phyloP scores from a whole-genome alignment of 2,797 vertebrate genomes.

The Chanos chanos region DNA sequence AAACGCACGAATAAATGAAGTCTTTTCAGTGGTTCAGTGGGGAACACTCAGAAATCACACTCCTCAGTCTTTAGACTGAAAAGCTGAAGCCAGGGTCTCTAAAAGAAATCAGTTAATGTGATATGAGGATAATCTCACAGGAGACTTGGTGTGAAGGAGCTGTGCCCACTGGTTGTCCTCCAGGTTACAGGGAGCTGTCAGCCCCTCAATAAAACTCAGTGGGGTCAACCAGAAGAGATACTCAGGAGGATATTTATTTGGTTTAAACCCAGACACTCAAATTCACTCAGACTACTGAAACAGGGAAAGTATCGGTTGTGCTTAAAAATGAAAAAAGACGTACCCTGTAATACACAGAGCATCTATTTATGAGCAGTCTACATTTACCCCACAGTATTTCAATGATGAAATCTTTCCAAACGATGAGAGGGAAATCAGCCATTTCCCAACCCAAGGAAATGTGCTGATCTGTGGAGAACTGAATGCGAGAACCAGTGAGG shows the following conservation, averaged over 20 bases:
- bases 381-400: no score
- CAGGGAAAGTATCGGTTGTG: no score
- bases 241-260: conserved; percentile 5
- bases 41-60: neutral
- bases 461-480: no score
- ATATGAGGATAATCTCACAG: neutral
- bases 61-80: neutral
- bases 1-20: neutral
- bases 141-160: neutral
- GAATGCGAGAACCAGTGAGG: no score
- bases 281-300: no score
- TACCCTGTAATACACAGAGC: no score
- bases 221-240: neutral
- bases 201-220: neutral
- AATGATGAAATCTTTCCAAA: no score
- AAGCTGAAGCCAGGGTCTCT: neutral
- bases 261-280: conserved; percentile 14
- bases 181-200: neutral
- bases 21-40: neutral
- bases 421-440: no score
- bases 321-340: no score
- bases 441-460: no score
- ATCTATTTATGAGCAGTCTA: no score
- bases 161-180: conserved; percentile 13
- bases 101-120: neutral